Conservation (phyloP, 1,140 invertebrate genomes). For the Apis dorsata region DNA sequence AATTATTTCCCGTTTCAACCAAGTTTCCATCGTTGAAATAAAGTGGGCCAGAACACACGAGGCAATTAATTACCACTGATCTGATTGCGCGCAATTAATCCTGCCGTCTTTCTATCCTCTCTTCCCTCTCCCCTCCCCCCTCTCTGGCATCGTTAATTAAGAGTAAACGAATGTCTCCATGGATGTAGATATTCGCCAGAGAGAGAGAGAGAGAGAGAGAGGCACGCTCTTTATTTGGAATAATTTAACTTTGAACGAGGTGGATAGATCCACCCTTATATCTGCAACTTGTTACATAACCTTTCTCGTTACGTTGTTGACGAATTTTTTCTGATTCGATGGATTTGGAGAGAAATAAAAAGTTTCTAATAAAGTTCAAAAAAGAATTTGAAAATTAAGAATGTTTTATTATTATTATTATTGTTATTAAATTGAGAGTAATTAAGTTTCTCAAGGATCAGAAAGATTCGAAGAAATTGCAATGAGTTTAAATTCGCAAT, state of each 20-base stretch:
- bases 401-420: too few relatives aligned
- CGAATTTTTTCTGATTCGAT: too few relatives aligned
- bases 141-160: constrained; percentile 64
- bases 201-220: neutral
- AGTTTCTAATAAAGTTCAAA: too few relatives aligned
- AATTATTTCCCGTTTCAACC: too few relatives aligned
- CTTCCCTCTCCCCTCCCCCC: neutral
- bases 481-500: too few relatives aligned
- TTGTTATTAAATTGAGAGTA: too few relatives aligned
- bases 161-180: constrained; percentile 62
- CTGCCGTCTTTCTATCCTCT: constrained; percentile 47
- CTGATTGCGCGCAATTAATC: constrained; percentile 68
- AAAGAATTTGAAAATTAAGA: too few relatives aligned
- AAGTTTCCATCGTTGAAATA: constrained; percentile 52
- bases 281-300: too few relatives aligned
- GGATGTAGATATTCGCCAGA: constrained; percentile 53
- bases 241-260: constrained; percentile 60
- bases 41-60: constrained; percentile 57
- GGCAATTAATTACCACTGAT: constrained; percentile 65
- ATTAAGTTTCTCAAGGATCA: too few relatives aligned
- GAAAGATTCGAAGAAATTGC: too few relatives aligned
- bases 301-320: too few relatives aligned
- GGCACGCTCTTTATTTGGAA: constrained; percentile 66
- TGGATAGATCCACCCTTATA: constrained; percentile 26
- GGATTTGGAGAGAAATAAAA: too few relatives aligned